Evolutionary conservation across 2,797 vertebrate species (phyloP).

Genomic region (Pseudochirops cupreus): DNA sequence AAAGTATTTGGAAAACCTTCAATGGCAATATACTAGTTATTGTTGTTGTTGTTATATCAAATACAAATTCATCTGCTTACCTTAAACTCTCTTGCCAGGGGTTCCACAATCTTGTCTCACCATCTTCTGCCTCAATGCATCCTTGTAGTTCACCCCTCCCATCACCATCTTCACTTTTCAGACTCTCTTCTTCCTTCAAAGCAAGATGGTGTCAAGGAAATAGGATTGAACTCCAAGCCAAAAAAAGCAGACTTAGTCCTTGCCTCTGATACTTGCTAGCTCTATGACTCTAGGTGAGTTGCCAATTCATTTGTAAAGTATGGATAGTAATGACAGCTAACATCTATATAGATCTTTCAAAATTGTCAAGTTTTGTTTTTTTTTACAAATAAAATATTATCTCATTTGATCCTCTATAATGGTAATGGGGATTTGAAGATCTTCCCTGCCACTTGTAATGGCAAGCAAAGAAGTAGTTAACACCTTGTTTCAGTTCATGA

Average conservation of each 20-base stretch:
- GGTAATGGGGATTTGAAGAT: no score
- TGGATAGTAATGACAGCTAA: neutral
- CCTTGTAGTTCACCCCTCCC: neutral
- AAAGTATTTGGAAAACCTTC: no score
- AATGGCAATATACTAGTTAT: no score
- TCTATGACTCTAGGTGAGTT: no score
- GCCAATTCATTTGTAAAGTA: neutral
- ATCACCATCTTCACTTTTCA: neutral
- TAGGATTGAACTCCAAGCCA: neutral
- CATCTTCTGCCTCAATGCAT: neutral
- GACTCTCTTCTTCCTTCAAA: neutral
- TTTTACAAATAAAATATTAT: neutral
- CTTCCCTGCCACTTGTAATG: no score
- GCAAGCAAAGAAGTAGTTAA: no score
- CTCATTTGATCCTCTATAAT: neutral
- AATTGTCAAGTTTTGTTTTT: neutral
- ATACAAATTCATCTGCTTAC: neutral
- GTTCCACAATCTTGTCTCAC: neutral
- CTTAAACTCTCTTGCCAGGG: neutral
- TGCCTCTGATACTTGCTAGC: neutral
- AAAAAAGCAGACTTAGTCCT: neutral
- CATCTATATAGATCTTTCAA: neutral
- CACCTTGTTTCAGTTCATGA: no score
- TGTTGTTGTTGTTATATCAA: no score
- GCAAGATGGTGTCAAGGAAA: neutral